phyloP scores from a whole-genome alignment of 1,140 invertebrate genomes.

The Euwallacea similis region DNA sequence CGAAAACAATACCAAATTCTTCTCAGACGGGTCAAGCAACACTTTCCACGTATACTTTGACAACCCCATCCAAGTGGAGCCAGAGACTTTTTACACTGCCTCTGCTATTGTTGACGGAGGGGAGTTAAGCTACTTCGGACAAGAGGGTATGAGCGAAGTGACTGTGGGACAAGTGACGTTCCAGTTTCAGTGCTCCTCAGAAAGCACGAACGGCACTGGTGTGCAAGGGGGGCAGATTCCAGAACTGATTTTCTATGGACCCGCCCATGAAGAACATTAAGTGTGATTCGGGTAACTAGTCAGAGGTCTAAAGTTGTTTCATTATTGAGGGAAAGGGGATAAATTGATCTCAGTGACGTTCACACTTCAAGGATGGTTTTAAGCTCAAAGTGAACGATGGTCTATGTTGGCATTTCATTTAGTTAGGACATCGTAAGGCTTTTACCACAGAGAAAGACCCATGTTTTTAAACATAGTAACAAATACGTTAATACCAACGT shows the following conservation, averaged over 20 bases:
- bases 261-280: slow-evolving; percentile 59
- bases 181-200: slow-evolving; percentile 92
- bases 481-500: too few relatives aligned
- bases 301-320: background rate
- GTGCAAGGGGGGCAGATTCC: slow-evolving; percentile 94
- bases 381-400: too few relatives aligned
- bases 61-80: slow-evolving; percentile 87
- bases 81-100: slow-evolving; percentile 88
- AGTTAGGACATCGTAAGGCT: too few relatives aligned
- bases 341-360: too few relatives aligned
- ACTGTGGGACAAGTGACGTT: slow-evolving; percentile 87
- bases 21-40: slow-evolving; percentile 90
- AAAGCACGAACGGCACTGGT: slow-evolving; percentile 91
- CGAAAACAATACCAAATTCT: slow-evolving; percentile 89
- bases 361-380: too few relatives aligned
- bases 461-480: too few relatives aligned
- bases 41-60: slow-evolving; percentile 93
- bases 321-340: too few relatives aligned
- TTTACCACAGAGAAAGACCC: too few relatives aligned
- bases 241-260: slow-evolving; percentile 90
- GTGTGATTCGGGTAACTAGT: background rate
- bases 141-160: slow-evolving; percentile 90
- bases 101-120: slow-evolving; percentile 86
- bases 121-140: slow-evolving; percentile 93
- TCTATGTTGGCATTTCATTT: too few relatives aligned